phyloP scores from a whole-genome alignment of 2,797 vertebrate species.

The Bradypus variegatus region DNA sequence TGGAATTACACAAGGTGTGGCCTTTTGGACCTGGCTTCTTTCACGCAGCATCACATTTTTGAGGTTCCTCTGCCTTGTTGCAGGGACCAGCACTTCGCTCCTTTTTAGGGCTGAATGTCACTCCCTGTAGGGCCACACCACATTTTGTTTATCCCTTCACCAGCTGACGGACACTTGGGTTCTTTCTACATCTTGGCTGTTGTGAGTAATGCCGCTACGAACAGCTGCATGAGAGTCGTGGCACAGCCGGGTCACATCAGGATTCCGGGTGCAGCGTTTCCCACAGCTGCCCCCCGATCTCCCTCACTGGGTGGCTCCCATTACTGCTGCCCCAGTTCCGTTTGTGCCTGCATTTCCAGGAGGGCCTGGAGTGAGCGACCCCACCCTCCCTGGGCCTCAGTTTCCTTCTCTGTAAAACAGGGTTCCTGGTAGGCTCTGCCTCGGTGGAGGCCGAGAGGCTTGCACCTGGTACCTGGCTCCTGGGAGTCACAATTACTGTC shows the following conservation, averaged over 20 bases:
- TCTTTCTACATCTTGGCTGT: neutral
- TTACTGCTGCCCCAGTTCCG: neutral
- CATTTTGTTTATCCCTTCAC: neutral
- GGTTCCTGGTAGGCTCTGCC: neutral
- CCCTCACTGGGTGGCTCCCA: rapidly evolving
- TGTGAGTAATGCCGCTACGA: neutral
- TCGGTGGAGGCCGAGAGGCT: neutral
- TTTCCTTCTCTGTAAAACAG: neutral
- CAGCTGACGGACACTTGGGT: neutral
- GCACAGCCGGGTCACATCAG: neutral
- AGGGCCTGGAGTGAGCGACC: neutral
- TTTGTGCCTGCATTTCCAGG: neutral
- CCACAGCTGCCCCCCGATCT: neutral
- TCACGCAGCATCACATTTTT: neutral
- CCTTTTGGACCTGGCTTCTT: neutral
- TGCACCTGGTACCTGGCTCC: rapidly evolving
- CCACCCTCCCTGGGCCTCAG: neutral
- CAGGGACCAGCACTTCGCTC: neutral
- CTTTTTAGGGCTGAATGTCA: neutral
- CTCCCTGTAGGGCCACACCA: neutral
- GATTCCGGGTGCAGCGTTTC: neutral
- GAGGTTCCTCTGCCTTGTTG: neutral
- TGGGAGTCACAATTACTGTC: neutral
- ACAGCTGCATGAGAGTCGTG: neutral
- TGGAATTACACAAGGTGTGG: no score